Conservation (phyloP, 1,140 invertebrate species). For the Latrodectus geometricus region DNA sequence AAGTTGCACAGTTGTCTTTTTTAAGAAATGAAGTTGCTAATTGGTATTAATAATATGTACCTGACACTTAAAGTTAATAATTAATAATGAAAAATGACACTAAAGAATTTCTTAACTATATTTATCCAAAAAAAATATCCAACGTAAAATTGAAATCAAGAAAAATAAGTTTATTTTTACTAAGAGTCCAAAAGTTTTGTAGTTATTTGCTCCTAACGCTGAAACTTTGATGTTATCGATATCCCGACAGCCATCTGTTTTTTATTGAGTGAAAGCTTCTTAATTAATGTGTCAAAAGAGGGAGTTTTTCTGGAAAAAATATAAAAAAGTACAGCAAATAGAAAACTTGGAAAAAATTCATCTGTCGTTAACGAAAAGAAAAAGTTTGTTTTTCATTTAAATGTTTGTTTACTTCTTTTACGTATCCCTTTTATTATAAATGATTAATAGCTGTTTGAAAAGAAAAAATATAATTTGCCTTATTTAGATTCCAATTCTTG, state of each 20-base stretch:
- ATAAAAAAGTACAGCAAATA: background rate
- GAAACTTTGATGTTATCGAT: constrained; percentile 43
- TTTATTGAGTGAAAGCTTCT: constrained; percentile 44
- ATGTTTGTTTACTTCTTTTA: constrained; percentile 1
- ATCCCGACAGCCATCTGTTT: constrained; percentile 33
- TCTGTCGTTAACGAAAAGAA: constrained; percentile 33
- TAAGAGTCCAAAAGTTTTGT: background rate
- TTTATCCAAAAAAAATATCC: too few species aligned
- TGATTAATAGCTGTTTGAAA: background rate
- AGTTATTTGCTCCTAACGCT: background rate
- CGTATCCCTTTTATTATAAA: background rate
- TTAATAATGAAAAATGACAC: too few species aligned
- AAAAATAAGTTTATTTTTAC: too few species aligned
- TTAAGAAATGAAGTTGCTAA: too few species aligned
- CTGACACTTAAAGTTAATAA: too few species aligned
- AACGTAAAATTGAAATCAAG: too few species aligned
- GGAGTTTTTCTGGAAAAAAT: constrained; percentile 10
- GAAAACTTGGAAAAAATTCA: constrained; percentile 25
- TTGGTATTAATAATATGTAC: too few species aligned
- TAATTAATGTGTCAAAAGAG: constrained; percentile 55
- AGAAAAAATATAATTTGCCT: too few species aligned
- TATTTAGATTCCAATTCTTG: too few species aligned
- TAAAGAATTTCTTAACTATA: too few species aligned
- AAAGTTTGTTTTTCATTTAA: constrained; percentile 12
- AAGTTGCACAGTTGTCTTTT: too few species aligned